Evolutionary conservation across 2,113 vertebrate genomes (phyloP).

Genomic region (Emydocephalus ijimae): DNA sequence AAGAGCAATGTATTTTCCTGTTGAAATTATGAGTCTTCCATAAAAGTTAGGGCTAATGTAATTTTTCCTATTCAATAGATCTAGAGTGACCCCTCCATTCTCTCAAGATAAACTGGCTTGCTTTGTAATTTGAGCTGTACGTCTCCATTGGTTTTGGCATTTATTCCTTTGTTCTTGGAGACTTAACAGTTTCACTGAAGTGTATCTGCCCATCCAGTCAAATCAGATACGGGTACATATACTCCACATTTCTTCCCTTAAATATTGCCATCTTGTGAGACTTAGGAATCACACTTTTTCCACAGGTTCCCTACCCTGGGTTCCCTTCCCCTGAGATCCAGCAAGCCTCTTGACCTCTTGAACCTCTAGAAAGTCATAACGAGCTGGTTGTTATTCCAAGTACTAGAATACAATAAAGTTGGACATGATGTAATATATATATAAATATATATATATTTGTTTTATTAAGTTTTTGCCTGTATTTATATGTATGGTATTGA

Average conservation of each 20-base stretch:
- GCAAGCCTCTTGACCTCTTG: neutral
- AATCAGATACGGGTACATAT: neutral
- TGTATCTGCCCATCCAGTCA: neutral
- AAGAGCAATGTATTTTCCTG: neutral
- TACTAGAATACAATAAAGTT: neutral
- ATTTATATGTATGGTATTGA: too few relatives aligned
- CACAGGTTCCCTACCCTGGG: neutral
- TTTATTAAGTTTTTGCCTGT: too few relatives aligned
- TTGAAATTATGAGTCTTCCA: neutral
- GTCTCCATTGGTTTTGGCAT: neutral
- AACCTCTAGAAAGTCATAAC: neutral
- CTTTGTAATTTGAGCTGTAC: neutral
- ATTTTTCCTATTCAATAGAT: neutral
- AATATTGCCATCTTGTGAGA: neutral
- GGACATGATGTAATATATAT: too few relatives aligned
- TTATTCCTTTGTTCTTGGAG: neutral
- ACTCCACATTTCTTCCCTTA: neutral
- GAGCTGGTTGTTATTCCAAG: neutral
- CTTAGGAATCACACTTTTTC: neutral
- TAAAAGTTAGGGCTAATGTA: neutral
- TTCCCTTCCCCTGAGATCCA: neutral
- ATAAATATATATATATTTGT: too few relatives aligned
- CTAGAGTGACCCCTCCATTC: neutral
- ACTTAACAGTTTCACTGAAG: neutral
- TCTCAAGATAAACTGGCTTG: neutral